Base-by-base conservation (phyloP, 1,140 invertebrate genomes). In the Reticulitermes speratus region DNA sequence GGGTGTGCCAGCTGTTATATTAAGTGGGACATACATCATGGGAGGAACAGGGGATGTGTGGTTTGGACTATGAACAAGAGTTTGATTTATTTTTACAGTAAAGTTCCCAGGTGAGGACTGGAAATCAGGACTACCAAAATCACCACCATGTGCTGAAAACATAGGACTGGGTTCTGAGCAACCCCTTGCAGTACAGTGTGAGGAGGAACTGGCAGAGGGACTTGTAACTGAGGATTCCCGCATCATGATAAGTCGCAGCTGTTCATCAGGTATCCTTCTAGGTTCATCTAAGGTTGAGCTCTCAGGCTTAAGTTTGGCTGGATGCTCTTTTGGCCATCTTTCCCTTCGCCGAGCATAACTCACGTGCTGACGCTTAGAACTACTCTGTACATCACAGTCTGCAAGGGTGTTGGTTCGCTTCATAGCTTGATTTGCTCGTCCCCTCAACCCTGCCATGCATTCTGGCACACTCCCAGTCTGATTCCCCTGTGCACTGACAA, bases 181-280 rank as follows among this genome's bases (percentile, higher is more conserved):
- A 12, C 25, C 65, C 65, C 65, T 25, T 75, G 65, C 65, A 30
- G n/a, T 30, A 14, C 65, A n/a, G 65, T 75, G 65, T 30, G n/a
- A 30, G 25, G n/a, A 25, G 14, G 65, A 75, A 75, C n/a, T 75
- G 8, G n/a, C 65, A 75, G 84, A 45, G 32, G 84, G 48, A 59
- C 84, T 84, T 11, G 84, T 84, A 16, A 30, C 25, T 8, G n/a
- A 30, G 16, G 65, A 30, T 6, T 52, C 45, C n/a, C 84, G 44
- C 84, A 84, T 84, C 84, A 84, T 84, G n/a, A 84, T 55, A 30
- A 84, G 48, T 65, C 44, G 16, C 30, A 55, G 45, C 84, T 84
- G 84, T 30, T 84, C 48, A 52, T 84, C 84, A 6, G 84, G 84
- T 38, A 45, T 84, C 84, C n/a, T 84, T 7, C 25, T 23, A 16